These are phyloP conservation scores for Invenusta paracnida DNA, from an alignment of 2,888 invertebrate genomes.

Conservation along the genomic window DNA sequence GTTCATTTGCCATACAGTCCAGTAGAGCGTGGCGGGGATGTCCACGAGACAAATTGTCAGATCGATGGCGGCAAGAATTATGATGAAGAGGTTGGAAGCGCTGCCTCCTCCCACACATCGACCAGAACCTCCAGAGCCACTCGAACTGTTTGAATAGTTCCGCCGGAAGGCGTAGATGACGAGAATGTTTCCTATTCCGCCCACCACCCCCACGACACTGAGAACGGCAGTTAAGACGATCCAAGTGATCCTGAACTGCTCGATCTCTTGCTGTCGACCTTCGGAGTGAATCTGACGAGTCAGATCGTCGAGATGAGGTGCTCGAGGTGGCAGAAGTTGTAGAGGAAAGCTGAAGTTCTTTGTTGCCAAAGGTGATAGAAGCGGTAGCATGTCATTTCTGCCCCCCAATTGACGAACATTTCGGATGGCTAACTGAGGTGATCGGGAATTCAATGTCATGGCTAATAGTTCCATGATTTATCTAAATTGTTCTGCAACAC, in stretches of 20 bases:
- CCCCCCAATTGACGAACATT: too few species aligned
- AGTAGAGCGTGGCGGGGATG: conserved; percentile 50
- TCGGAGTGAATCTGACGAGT: neutral
- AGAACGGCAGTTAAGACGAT: conserved; percentile 28
- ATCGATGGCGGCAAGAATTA: conserved; percentile 50
- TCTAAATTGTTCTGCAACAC: too few species aligned
- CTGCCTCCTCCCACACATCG: conserved; percentile 45
- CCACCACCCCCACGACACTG: neutral
- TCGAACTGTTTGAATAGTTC: conserved; percentile 49
- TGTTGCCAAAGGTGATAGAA: too few species aligned
- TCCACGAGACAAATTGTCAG: conserved; percentile 50
- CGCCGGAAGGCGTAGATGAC: conserved; percentile 57
- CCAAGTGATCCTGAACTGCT: neutral
- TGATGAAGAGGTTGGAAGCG: conserved; percentile 50
- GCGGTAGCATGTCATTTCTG: too few species aligned
- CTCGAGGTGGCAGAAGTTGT: too few species aligned
- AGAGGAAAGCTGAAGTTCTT: too few species aligned
- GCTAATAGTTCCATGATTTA: too few species aligned
- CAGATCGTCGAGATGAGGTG: neutral
- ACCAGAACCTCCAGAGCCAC: neutral
- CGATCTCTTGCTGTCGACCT: neutral
- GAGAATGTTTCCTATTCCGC: conserved; percentile 16
- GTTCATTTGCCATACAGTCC: conserved; percentile 49
- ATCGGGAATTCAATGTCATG: too few species aligned
- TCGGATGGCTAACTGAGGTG: too few species aligned